Base-by-base conservation (phyloP, 1,140 invertebrate genomes). In the Ips nitidus region DNA sequence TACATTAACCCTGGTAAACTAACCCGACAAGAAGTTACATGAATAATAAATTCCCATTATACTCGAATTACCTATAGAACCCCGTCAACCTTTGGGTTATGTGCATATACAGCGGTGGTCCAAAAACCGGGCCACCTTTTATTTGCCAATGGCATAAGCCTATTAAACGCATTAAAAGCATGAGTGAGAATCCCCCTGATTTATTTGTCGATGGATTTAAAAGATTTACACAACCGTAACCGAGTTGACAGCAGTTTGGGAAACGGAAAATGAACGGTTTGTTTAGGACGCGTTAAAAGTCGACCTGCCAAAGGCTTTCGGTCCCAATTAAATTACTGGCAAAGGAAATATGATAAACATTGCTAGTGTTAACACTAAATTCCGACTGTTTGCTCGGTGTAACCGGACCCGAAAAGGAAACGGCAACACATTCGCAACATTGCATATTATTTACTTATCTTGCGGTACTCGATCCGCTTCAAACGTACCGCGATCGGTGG, bases 111-210 rank as follows among this genome's bases (percentile, higher is more conserved):
- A 5, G 52, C 8, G 6, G 52, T 36, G 62, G 53, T 36, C 22
- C 22, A 22, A 22, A 22, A 22, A 22, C 22, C 22, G 22, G 22
- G 22, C 22, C 62, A 53, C 62, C 62, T 53, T 52, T 50, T 56
- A 42, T 76, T 77, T 76, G 75, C 76, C 69, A 71, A 50, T 45
- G 62, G 68, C 66, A 74, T 77, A 58, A 52, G 41, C 65, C 41
- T 58, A 58, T 67, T 67, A 66, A 66, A 66, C 63, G 52, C 52
- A 66, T 56, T 55, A 67, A 67, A 58, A 67, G 53, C 56, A 38
- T 52, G 65, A 55, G 65, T 67, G 65, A 52, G 65, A 22, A 22
- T 22, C 22, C 22, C 22, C 22, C 22, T 22, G 22, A 56, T 67
- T 59, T 67, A 59, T 67, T 67, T 67, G 62, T 52, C 43, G 39